A percentile compares a stretch with the other conserved stretches of the same genome.
These are phyloP conservation scores for Sturnus vulgaris DNA, from an alignment of 2,113 vertebrate genomes.

Conservation along the genomic window DNA sequence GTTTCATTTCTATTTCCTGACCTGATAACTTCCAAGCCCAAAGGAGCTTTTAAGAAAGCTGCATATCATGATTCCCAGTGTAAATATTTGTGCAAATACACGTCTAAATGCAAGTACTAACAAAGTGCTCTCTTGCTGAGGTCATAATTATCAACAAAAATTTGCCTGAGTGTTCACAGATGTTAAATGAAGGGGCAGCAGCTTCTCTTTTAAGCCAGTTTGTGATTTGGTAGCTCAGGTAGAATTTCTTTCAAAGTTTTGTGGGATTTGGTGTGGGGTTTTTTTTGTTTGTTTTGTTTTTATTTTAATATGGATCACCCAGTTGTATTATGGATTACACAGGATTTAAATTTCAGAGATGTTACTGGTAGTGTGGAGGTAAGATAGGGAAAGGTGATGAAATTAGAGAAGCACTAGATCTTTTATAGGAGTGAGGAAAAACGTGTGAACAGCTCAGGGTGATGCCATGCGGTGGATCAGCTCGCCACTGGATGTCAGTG, in stretches of 20 bases:
- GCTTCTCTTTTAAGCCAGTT: neutral
- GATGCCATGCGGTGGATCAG: neutral
- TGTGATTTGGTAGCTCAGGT: neutral
- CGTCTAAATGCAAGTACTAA: neutral
- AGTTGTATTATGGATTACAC: neutral
- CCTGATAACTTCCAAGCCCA: neutral
- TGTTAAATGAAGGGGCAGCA: neutral
- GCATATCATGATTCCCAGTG: neutral
- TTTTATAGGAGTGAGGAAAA: neutral
- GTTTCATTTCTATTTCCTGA: neutral
- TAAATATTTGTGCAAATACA: constrained; percentile 28
- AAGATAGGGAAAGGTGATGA: neutral
- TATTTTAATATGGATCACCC: neutral
- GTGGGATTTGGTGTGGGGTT: neutral
- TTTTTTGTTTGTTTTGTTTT: neutral
- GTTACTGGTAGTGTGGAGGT: neutral
- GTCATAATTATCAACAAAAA: neutral
- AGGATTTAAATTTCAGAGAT: neutral
- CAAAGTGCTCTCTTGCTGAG: neutral
- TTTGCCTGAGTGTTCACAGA: neutral
- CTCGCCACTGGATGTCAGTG: constrained; percentile 51
- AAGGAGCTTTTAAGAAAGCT: constrained; percentile 16
- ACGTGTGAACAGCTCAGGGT: neutral
- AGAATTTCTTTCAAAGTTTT: neutral
- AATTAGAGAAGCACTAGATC: neutral